Conservation (phyloP, 1,140 invertebrate genomes). For the Cyphomyrmex costatus region DNA sequence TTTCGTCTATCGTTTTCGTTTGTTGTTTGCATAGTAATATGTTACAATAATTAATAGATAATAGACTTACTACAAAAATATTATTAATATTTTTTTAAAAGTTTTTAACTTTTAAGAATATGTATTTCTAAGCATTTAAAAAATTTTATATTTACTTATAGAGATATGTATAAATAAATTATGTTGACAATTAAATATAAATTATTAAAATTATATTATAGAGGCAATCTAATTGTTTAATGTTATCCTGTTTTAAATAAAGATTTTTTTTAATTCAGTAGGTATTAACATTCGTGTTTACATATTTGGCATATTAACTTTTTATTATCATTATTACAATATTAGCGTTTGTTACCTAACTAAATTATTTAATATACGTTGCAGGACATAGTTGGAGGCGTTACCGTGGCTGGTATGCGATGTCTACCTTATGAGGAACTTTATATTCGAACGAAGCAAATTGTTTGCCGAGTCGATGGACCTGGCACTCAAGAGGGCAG, state of each 20-base stretch:
- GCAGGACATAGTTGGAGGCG: conserved; percentile 95
- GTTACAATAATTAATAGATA: neutral
- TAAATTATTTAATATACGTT: conserved; percentile 22
- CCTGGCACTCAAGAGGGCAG: conserved; percentile 92
- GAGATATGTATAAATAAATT: neutral
- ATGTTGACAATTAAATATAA: neutral
- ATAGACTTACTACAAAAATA: neutral
- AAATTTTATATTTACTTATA: neutral
- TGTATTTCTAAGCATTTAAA: no score
- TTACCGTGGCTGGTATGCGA: conserved; percentile 94
- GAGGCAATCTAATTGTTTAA: neutral
- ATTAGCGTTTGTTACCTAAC: neutral
- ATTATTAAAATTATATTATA: neutral
- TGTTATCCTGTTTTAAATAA: neutral
- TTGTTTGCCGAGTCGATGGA: conserved; percentile 96
- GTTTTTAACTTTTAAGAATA: neutral
- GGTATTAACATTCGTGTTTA: neutral
- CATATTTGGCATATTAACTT: neutral
- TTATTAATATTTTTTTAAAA: neutral
- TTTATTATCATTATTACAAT: neutral
- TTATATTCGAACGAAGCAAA: conserved; percentile 95
- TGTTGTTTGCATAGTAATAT: neutral
- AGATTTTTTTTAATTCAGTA: conserved; percentile 7
- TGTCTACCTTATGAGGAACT: conserved; percentile 95
- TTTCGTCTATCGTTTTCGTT: neutral